Base-by-base conservation (phyloP, 92 coral and sea anemone genomes). In the Zoanthus gigantus region DNA sequence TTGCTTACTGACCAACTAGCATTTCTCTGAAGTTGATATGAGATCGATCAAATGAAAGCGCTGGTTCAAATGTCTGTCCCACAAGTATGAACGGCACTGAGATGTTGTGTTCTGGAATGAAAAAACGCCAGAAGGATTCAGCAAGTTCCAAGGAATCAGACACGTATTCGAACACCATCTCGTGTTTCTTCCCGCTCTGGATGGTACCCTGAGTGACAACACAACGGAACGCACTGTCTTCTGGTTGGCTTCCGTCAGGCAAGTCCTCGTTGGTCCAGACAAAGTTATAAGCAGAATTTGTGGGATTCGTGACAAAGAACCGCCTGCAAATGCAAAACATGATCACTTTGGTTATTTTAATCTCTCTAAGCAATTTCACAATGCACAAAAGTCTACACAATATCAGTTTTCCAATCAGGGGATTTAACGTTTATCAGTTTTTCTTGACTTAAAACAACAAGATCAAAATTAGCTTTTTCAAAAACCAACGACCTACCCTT, bases 71-170 rank as follows among this genome's bases (percentile, higher is more conserved):
- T 10, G 99, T 97, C 84, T 95, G 99, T 17, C 99, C 99, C 52
- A 97, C 99, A 83, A 97, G 82, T 54, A 95, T 94, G 83, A 97
- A 97, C 5, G 99, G 99, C 4, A 97, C 93, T 1, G 99, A 97
- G 88, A 97, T 92, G 91, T 92, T 97, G 60, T 94, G 92, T 28
- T 97, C 99, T 6, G 96, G 99, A 16, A 97, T 89, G 77, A 95
- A 97, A 92, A 97, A 95, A n/a, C 99, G 88, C 99, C 99, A 97
- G 93, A 97, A 97, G 42, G 99, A 97, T 80, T 97, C 99, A 16
- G 92, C 91, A 47, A 97, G 89, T 54, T 97, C 98, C 50, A 97
- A 89, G 54, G 98, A 92, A 32, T 95, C 96, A 0, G 99, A 93
- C 69, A 97, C 96, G 81, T 97, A 97, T 74, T 97, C 98, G 83